These are phyloP conservation scores for Stomatorhinus ivindoensis DNA, from an alignment of 2,113 vertebrate genomes.

Conservation along the genomic window DNA sequence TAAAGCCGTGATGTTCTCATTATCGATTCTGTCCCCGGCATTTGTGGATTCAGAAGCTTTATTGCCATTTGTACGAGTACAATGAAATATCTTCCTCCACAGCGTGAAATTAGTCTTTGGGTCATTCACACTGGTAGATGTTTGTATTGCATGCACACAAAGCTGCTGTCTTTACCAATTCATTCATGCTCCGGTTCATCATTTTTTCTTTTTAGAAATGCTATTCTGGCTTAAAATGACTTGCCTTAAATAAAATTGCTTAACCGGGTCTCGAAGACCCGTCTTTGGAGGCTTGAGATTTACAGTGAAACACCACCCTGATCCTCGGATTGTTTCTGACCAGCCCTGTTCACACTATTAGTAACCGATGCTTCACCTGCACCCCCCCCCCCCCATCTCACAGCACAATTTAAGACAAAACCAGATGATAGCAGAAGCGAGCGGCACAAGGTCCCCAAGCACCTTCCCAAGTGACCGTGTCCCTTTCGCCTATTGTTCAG, in stretches of 20 bases:
- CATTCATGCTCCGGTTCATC: not conserved
- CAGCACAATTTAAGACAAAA: not conserved
- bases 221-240: not conserved
- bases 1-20: not conserved
- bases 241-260: not conserved
- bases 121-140: not conserved
- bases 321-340: not conserved
- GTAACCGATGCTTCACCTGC: not conserved
- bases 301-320: conserved; percentile 23
- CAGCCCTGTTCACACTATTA: not conserved
- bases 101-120: not conserved
- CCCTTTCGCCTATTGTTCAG: conserved; percentile 12
- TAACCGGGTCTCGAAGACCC: conserved; percentile 6
- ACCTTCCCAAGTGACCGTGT: not conserved
- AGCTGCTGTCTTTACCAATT: not conserved
- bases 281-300: conserved; percentile 14
- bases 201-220: not conserved
- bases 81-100: not conserved
- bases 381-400: not conserved
- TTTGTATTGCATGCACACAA: not conserved
- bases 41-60: not conserved
- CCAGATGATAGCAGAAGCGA: not conserved
- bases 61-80: not conserved
- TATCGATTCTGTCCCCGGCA: not conserved
- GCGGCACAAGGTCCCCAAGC: not conserved